A percentile compares a stretch with the other conserved stretches of the same genome.
These are phyloP conservation scores for Tipula helvola DNA, from an alignment of 2,888 invertebrate species.

Conservation along the genomic window DNA sequence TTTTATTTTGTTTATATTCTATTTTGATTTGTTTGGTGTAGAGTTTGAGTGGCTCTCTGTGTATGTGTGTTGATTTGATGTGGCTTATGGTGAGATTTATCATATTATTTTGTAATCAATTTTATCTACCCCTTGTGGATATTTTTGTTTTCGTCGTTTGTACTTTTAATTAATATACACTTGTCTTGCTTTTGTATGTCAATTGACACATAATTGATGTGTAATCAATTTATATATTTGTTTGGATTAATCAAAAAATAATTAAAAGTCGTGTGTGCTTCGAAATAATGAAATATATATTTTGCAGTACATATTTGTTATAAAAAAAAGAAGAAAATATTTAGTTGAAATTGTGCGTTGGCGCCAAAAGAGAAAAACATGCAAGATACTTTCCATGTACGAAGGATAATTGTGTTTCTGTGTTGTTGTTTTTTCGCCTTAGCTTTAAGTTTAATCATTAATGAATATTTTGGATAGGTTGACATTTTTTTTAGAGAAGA, in stretches of 20 bases:
- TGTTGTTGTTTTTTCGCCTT: background rate
- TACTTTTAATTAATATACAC: background rate
- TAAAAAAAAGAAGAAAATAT: background rate
- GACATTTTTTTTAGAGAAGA: background rate
- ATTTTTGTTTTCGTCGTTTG: background rate
- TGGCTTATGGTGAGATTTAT: background rate
- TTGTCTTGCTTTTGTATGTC: background rate
- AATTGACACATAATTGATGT: background rate
- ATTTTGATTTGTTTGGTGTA: background rate
- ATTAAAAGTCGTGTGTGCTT: background rate
- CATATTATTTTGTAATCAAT: background rate
- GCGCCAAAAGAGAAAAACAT: background rate
- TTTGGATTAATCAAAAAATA: background rate
- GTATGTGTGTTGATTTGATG: background rate
- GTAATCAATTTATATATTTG: background rate
- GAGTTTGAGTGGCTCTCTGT: background rate
- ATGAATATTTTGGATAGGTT: background rate
- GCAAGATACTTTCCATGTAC: background rate
- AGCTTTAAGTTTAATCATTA: background rate
- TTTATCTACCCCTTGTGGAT: background rate
- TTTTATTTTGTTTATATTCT: background rate
- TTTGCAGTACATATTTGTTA: background rate
- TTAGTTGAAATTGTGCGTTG: background rate
- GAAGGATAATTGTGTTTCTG: background rate
- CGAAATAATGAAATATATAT: background rate